Evolutionary conservation across 2,888 invertebrate genomes (phyloP).

Genomic region (Acronicta leporina): DNA sequence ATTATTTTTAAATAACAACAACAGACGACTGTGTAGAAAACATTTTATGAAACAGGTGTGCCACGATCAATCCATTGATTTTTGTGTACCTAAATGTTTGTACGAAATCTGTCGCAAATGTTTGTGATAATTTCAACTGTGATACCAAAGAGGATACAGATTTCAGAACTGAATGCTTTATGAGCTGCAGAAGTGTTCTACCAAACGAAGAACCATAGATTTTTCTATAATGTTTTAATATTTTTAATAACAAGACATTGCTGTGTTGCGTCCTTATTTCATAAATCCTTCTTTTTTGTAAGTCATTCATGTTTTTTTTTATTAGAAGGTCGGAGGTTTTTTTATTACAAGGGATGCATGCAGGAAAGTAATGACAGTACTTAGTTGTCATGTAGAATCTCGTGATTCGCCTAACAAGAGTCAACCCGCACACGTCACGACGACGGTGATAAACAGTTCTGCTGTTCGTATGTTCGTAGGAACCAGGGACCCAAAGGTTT

Average conservation of each 20-base stretch:
- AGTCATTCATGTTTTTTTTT: no score
- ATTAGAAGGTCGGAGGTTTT: no score
- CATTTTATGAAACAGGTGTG: conserved; percentile 20
- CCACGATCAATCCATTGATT: not conserved
- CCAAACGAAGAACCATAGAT: not conserved
- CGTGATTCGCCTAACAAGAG: no score
- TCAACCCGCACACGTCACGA: no score
- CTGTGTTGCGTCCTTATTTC: conserved; percentile 8
- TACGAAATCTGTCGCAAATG: not conserved
- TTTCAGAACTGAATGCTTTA: conserved; percentile 11
- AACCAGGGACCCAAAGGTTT: no score
- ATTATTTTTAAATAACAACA: conserved; percentile 5
- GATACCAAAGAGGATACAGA: not conserved
- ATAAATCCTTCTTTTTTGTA: not conserved
- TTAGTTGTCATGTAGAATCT: no score
- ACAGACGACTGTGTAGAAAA: not conserved
- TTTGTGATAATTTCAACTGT: conserved; percentile 15
- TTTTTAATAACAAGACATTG: conserved; percentile 20
- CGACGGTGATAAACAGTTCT: no score
- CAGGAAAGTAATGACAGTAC: no score
- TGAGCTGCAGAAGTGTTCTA: conserved; percentile 15
- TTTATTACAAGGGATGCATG: no score
- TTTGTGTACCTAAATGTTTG: conserved; percentile 26
- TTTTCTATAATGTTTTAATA: not conserved
- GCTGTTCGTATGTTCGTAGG: no score